Percentiles rank a stretch among this genome's conserved stretches.
Conservation (phyloP, 2,113 vertebrate species). For the Myodes glareolus region DNA sequence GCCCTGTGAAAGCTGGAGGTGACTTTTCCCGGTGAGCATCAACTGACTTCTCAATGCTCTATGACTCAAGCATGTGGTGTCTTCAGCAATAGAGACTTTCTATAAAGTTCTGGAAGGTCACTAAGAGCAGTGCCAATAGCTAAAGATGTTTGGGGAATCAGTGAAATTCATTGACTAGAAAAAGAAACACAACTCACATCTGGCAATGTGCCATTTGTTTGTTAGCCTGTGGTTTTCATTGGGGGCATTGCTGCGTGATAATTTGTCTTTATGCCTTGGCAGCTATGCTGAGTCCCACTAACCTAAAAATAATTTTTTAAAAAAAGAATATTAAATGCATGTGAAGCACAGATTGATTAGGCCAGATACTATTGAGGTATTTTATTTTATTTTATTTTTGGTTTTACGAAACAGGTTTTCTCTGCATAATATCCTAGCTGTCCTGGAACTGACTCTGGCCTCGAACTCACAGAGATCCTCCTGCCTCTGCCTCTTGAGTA, state of each 20-base stretch:
- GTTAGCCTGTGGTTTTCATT: neutral
- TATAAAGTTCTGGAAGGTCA: neutral
- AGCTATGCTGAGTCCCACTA: no score
- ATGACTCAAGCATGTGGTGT: neutral
- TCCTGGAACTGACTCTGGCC: no score
- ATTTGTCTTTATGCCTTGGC: neutral
- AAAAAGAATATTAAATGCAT: neutral
- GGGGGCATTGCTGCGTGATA: neutral
- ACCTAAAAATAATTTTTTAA: neutral
- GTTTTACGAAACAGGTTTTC: no score
- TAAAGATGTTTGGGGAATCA: neutral
- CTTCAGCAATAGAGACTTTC: neutral
- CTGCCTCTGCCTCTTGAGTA: no score
- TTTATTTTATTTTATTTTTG: neutral
- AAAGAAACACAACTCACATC: neutral
- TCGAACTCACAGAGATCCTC: no score
- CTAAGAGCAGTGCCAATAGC: neutral
- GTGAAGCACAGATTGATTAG: neutral
- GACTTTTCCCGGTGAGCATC: neutral
- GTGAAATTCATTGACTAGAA: neutral
- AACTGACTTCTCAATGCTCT: neutral
- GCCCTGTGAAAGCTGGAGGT: neutral
- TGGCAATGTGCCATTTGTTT: neutral
- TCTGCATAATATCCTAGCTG: no score
- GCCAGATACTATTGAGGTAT: no score